Conservation (phyloP, 2,797 vertebrate genomes). For the Clarias laeviceps region DNA sequence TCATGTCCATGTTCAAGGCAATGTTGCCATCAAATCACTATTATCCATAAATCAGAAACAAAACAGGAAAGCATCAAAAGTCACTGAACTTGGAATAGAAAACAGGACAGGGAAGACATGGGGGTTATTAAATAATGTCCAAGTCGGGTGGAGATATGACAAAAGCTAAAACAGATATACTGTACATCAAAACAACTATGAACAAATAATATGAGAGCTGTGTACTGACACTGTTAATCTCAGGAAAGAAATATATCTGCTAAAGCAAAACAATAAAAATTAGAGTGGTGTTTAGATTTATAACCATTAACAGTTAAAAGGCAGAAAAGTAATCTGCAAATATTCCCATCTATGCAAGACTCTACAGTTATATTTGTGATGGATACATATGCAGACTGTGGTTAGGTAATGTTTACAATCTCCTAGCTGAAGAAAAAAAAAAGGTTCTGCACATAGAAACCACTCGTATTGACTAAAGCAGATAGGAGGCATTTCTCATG, state of each 20-base stretch:
- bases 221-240: neutral
- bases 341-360: neutral
- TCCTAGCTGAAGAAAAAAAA: neutral
- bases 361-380: neutral
- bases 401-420: neutral
- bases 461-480: neutral
- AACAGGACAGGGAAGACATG: neutral
- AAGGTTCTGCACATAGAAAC: neutral
- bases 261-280: neutral
- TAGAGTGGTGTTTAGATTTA: neutral
- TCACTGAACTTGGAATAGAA: neutral
- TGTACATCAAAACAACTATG: too few relatives aligned
- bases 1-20: too few relatives aligned
- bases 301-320: neutral
- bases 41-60: neutral
- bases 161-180: neutral
- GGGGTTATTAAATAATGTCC: neutral
- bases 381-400: neutral
- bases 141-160: neutral
- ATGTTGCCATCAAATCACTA: neutral
- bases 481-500: conserved; percentile 2
- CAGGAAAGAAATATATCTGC: neutral
- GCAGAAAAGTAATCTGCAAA: neutral
- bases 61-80: neutral
- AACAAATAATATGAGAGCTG: neutral